These are phyloP conservation scores for Atta texana DNA, from an alignment of 1,140 invertebrate genomes.

Conservation along the genomic window DNA sequence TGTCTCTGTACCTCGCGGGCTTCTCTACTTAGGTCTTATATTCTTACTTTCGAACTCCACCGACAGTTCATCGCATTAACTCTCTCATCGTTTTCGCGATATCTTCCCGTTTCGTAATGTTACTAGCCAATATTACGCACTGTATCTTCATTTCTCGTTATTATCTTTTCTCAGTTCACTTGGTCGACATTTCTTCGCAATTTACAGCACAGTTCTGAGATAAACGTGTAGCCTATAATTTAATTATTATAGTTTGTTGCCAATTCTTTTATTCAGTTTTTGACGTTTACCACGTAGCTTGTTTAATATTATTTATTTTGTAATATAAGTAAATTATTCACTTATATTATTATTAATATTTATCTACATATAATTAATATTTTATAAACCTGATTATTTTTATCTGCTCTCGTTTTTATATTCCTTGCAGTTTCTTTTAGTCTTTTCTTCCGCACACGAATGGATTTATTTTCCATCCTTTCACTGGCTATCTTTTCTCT, in stretches of 20 bases:
- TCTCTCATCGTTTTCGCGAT: constrained; percentile 23
- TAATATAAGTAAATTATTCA: neutral
- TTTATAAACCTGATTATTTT: neutral
- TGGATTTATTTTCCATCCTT: neutral
- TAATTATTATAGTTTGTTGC: constrained; percentile 25
- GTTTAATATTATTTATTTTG: neutral
- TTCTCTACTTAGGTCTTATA: constrained; percentile 49
- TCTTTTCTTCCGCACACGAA: neutral
- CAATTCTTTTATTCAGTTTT: neutral
- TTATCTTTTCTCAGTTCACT: constrained; percentile 24
- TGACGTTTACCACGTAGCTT: neutral
- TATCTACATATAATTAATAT: neutral
- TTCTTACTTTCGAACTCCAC: constrained; percentile 49
- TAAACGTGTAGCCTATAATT: constrained; percentile 11
- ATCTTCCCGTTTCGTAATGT: constrained; percentile 25
- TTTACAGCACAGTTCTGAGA: neutral
- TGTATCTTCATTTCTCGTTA: constrained; percentile 24
- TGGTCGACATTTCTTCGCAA: neutral
- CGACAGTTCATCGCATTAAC: constrained; percentile 58
- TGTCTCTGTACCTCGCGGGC: constrained; percentile 36
- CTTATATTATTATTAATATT: neutral
- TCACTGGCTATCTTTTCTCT: neutral
- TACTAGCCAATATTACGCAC: constrained; percentile 27
- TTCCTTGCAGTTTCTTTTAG: neutral
- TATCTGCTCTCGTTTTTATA: neutral